A percentile compares a stretch with the other conserved stretches of the same genome.
Conservation (phyloP, 64 coral and sea anemone genomes). For the Montipora capricornis region DNA sequence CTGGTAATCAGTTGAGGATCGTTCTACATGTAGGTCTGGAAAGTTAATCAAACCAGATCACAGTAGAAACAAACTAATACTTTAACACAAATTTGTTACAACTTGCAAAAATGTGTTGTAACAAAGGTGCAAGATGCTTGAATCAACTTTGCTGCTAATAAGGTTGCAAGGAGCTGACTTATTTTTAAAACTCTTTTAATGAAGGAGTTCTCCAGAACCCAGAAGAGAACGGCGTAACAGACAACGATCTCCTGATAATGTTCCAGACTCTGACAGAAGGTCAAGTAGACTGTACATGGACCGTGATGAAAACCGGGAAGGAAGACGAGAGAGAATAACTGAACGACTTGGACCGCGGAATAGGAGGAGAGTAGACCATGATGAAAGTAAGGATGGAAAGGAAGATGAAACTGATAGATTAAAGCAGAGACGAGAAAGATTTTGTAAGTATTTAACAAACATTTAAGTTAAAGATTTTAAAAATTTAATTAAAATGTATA, state of each 20-base stretch:
- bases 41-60: no score
- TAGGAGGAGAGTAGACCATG: not conserved
- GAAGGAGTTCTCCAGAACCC: not conserved
- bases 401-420: not conserved
- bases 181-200: not conserved
- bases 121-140: no score
- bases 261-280: conserved; percentile 7
- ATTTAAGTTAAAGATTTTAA: no score
- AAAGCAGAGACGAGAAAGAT: conserved; percentile 20
- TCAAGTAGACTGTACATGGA: conserved; percentile 20
- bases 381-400: not conserved
- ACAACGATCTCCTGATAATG: conserved; percentile 20
- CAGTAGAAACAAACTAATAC: no score
- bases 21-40: no score
- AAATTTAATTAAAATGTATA: no score
- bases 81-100: no score
- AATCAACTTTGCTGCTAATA: no score
- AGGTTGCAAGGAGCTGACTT: no score
- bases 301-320: conserved; percentile 33
- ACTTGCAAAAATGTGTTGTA: no score
- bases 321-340: conserved; percentile 12
- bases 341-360: conserved; percentile 24
- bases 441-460: conserved; percentile 3
- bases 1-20: no score
- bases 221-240: conserved; percentile 35